Evolutionary conservation across 2,113 vertebrate species (phyloP).

Genomic region (Anoplopoma fimbria): DNA sequence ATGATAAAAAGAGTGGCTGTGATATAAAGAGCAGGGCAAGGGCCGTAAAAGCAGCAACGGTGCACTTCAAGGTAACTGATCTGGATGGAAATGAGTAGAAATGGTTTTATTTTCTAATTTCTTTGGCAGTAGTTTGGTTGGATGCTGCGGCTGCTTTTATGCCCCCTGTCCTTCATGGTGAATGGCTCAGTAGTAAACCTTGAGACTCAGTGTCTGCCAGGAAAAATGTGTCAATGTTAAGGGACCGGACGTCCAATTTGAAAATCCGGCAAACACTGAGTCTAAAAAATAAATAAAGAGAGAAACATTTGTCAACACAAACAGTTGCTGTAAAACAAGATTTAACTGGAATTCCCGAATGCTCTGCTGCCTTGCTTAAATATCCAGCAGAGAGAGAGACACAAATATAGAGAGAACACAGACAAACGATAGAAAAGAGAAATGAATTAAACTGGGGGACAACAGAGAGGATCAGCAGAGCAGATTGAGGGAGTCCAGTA

Average conservation of each 20-base stretch:
- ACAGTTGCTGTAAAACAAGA: constrained; percentile 54
- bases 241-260: constrained; percentile 32
- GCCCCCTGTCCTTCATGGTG: constrained; percentile 60
- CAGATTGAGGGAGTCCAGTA: constrained; percentile 74
- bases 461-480: constrained; percentile 66
- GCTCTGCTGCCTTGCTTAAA: constrained; percentile 75
- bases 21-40: constrained; percentile 58
- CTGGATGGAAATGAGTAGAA: constrained; percentile 5
- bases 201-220: constrained; percentile 79
- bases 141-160: constrained; percentile 75
- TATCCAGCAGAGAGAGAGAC: constrained; percentile 32
- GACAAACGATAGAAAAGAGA: neutral
- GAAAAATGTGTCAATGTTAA: constrained; percentile 36
- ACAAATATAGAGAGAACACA: constrained; percentile 34
- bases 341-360: constrained; percentile 73
- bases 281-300: constrained; percentile 59
- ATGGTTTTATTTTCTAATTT: constrained; percentile 21
- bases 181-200: constrained; percentile 74
- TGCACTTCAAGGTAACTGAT: constrained; percentile 19
- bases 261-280: constrained; percentile 79
- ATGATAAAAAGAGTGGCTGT: constrained; percentile 66
- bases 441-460: constrained; percentile 29
- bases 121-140: constrained; percentile 15
- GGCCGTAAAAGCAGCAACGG: constrained; percentile 74
- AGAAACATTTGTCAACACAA: constrained; percentile 50